phyloP scores from a whole-genome alignment of 2,797 vertebrate genomes.

The Betta splendens region DNA sequence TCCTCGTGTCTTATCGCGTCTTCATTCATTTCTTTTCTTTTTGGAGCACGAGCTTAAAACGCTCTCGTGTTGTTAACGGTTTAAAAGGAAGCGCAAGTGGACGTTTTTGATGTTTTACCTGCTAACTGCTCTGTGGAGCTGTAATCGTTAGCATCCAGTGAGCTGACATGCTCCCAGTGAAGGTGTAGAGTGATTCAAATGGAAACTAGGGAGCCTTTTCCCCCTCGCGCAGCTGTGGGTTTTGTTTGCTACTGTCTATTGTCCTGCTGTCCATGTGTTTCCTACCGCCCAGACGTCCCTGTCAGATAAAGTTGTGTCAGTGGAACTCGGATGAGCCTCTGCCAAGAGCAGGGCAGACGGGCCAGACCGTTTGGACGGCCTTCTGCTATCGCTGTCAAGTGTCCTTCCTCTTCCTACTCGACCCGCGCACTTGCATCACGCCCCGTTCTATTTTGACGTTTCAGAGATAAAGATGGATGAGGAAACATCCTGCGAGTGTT shows the following conservation, averaged over 20 bases:
- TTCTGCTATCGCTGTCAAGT: conserved; percentile 33
- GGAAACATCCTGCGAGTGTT: conserved; percentile 34
- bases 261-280: conserved; percentile 74
- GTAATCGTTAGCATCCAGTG: not conserved
- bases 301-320: conserved; percentile 37
- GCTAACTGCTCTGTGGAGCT: no score
- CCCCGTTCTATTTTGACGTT: conserved; percentile 28
- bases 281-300: conserved; percentile 52
- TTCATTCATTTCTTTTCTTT: no score
- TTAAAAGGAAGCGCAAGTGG: no score
- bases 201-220: conserved; percentile 21
- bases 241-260: conserved; percentile 58
- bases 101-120: no score
- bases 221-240: conserved; percentile 17
- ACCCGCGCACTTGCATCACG: conserved; percentile 1
- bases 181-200: not conserved
- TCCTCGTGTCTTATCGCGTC: conserved; percentile 21
- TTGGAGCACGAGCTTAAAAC: no score
- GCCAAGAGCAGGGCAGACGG: conserved; percentile 34
- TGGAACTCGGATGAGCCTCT: conserved; percentile 33
- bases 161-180: no score
- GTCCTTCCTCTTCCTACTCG: conserved; percentile 54
- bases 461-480: conserved; percentile 40
- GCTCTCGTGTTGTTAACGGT: no score
- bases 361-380: conserved; percentile 34